Base-by-base conservation (phyloP, 2,888 invertebrate genomes). In the Opisthograptis luteolata region DNA sequence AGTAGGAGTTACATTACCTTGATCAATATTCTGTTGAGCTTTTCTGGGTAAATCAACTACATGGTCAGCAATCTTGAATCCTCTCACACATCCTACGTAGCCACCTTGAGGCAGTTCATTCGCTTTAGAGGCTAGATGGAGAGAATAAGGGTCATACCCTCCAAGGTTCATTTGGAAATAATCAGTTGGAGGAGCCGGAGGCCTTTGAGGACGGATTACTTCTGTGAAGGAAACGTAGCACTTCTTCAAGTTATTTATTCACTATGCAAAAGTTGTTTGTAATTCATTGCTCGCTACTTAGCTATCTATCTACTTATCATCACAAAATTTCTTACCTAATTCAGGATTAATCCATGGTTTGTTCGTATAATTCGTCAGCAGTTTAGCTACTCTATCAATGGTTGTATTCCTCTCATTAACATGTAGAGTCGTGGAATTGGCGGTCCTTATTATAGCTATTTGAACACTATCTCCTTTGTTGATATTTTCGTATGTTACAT, bases 151-250 rank as follows among this genome's bases (percentile, higher is more conserved):
- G 79, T 97, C 96, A 70, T 95, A 96, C 7, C 97, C 97, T 22
- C 97, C 97, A 30, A 97, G 91, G 81, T 97, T 96, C 69, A 96
- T 92, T 87, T 97, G 96, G 73, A 97, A 96, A 80, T 97, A 97
- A 70, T 96, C 96, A 0, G 95, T 96, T 0, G 97, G 97, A 3
- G 96, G 96, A 0, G 97, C 96, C 14, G 96, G 96, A 2, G 97
- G 97, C 56, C 97, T 92, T 79, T 96, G 96, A 4, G 97, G 97
- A 41, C 95, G 95, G 34, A 97, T 92, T 22, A 96, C 95, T 91
- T 97, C 97, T 95, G 85, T 25, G 88, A 87, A 24, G 4, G 1
- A n/a, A 1, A 9, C 3, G 2, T 24, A 17, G 2, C 2, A 17
- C 5, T 17, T 17, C 5, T 17, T 3, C 3, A 3, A 17, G 5